Percentiles rank a stretch among this genome's conserved stretches.
Conservation (phyloP, 2,888 invertebrate species). For the Andrena camellia region DNA sequence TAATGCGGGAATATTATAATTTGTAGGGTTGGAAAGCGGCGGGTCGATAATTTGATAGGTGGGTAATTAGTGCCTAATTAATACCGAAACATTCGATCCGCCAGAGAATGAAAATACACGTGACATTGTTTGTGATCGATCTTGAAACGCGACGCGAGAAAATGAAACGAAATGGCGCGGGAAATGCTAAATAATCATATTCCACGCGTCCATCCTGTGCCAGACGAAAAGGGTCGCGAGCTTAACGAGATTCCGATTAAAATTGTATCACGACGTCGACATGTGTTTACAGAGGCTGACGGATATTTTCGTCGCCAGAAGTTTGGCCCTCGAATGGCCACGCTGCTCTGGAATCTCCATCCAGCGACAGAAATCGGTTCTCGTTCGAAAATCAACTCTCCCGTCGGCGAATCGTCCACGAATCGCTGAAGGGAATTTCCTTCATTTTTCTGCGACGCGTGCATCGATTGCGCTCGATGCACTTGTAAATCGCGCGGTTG, state of each 20-base stretch:
- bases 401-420: slow-evolving; percentile 4
- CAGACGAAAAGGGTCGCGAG: not conserved
- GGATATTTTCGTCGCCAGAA: slow-evolving; percentile 48
- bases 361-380: slow-evolving; percentile 29
- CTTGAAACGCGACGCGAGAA: not conserved
- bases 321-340: slow-evolving; percentile 21
- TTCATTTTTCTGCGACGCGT: not conserved
- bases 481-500: slow-evolving; percentile 10
- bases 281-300: slow-evolving; percentile 49
- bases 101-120: too few species aligned
- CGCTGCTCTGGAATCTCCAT: slow-evolving; percentile 9
- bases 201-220: not conserved
- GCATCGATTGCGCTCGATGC: slow-evolving; percentile 11
- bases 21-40: not conserved
- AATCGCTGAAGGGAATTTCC: not conserved
- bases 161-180: not conserved
- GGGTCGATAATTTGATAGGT: not conserved
- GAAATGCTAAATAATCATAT: slow-evolving; percentile 25
- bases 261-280: slow-evolving; percentile 47
- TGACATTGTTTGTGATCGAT: too few species aligned
- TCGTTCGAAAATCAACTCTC: not conserved
- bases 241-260: slow-evolving; percentile 55
- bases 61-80: slow-evolving; percentile 3
- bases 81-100: too few species aligned
- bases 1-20: slow-evolving; percentile 13